phyloP scores from a whole-genome alignment of 1,140 invertebrate species.

The Drosophila cardini region DNA sequence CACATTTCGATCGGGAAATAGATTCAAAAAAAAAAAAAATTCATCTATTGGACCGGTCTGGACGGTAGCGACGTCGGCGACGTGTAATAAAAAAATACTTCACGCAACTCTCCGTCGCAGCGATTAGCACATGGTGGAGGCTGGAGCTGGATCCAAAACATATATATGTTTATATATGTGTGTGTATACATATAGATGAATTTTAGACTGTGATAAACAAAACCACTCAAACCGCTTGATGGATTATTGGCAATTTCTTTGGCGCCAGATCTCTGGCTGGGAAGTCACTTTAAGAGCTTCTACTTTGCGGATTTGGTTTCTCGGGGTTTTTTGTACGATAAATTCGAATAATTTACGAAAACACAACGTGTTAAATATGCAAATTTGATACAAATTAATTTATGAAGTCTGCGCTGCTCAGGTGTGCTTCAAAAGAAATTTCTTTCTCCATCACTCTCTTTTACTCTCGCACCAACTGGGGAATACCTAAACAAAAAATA shows the following conservation, averaged over 20 bases:
- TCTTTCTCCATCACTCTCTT: slow-evolving; percentile 51
- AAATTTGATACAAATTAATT: slow-evolving; percentile 71
- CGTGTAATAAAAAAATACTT: slow-evolving; percentile 76
- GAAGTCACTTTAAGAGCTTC: slow-evolving; percentile 36
- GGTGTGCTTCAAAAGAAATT: slow-evolving; percentile 62
- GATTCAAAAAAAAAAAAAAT: slow-evolving; percentile 52
- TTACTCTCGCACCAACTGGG: slow-evolving; percentile 44
- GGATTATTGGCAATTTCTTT: slow-evolving; percentile 79
- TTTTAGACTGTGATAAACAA: slow-evolving; percentile 31
- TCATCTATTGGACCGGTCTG: slow-evolving; percentile 57
- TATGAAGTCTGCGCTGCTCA: slow-evolving; percentile 47
- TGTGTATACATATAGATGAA: background rate
- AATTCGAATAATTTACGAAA: slow-evolving; percentile 31
- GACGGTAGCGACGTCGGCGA: slow-evolving; percentile 60
- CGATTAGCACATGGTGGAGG: slow-evolving; percentile 50
- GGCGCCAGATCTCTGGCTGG: slow-evolving; percentile 59
- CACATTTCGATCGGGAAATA: slow-evolving; percentile 62
- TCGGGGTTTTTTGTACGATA: slow-evolving; percentile 52
- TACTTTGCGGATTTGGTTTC: slow-evolving; percentile 62
- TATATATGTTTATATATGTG: no score
- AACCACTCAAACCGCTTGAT: slow-evolving; percentile 60
- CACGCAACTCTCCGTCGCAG: slow-evolving; percentile 46
- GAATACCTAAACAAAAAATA: slow-evolving; percentile 53
- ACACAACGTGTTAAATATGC: slow-evolving; percentile 70
- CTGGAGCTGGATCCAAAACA: slow-evolving; percentile 52